Evolutionary conservation across 1,140 invertebrate species (phyloP).

Genomic region (Cydia amplana): DNA sequence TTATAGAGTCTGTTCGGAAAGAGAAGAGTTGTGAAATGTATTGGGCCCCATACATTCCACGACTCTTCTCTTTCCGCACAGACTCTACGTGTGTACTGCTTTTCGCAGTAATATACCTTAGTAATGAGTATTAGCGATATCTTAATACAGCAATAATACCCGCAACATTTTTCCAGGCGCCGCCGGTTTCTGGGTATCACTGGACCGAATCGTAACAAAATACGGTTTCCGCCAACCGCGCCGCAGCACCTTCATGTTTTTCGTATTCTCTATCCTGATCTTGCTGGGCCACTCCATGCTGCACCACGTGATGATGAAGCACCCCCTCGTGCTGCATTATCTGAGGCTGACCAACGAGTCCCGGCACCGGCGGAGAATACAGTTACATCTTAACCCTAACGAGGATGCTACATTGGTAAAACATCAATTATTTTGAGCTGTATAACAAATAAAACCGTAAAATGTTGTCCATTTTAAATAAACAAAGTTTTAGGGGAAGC

Average conservation of each 20-base stretch:
- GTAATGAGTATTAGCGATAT: background rate
- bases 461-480: too few species aligned
- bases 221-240: constrained; percentile 84
- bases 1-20: too few species aligned
- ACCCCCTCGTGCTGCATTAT: constrained; percentile 92
- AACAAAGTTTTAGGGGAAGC: too few species aligned
- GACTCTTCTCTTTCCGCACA: too few species aligned
- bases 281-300: constrained; percentile 87
- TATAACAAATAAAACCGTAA: too few species aligned
- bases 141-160: constrained; percentile 30
- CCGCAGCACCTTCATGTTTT: constrained; percentile 93
- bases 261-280: constrained; percentile 87
- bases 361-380: constrained; percentile 78
- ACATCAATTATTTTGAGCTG: constrained; percentile 21
- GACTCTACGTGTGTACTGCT: too few species aligned
- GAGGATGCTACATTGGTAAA: constrained; percentile 89
- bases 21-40: too few species aligned
- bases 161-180: constrained; percentile 81
- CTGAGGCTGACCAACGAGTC: constrained; percentile 86
- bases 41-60: too few species aligned
- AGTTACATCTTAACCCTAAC: constrained; percentile 84
- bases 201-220: constrained; percentile 91
- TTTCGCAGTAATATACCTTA: too few species aligned
- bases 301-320: constrained; percentile 87
- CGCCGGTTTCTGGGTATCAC: constrained; percentile 91